Percentiles rank a stretch among this genome's conserved stretches.
Conservation (phyloP, 1,140 invertebrate species). For the Phymastichus coffea region DNA sequence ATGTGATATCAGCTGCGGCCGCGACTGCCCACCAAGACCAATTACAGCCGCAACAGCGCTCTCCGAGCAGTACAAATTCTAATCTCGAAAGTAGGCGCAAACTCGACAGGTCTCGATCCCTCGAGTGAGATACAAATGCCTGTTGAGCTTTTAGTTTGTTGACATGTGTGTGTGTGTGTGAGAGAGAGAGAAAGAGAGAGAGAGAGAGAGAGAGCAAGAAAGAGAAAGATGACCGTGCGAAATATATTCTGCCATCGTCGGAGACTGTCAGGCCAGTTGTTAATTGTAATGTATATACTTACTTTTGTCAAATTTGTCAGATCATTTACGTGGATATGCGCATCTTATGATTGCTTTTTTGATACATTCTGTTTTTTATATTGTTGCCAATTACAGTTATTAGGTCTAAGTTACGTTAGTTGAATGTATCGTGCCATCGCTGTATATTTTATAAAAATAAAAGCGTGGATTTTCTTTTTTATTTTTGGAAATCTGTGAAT, state of each 20-base stretch:
- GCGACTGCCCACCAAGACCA: slow-evolving; percentile 21
- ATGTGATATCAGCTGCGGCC: slow-evolving; percentile 53
- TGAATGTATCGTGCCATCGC: too few relatives aligned
- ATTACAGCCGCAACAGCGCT: slow-evolving; percentile 6
- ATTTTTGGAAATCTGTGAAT: too few relatives aligned
- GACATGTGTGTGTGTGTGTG: too few relatives aligned
- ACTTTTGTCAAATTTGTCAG: background rate
- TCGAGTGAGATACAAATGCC: slow-evolving; percentile 49
- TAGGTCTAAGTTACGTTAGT: too few relatives aligned
- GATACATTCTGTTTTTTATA: too few relatives aligned
- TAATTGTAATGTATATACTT: too few relatives aligned
- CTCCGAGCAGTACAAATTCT: slow-evolving; percentile 44
- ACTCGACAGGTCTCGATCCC: slow-evolving; percentile 52
- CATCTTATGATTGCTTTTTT: too few relatives aligned
- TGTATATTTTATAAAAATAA: background rate
- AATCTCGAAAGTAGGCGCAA: slow-evolving; percentile 55
- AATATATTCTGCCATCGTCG: too few relatives aligned
- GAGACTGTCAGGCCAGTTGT: too few relatives aligned
- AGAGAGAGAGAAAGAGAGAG: background rate
- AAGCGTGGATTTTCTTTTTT: background rate
- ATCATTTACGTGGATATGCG: background rate
- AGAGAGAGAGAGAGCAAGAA: background rate
- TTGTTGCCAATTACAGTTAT: too few relatives aligned
- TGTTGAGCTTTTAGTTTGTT: too few relatives aligned
- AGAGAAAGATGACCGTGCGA: too few relatives aligned